Evolutionary conservation across 2,888 invertebrate genomes (phyloP), one percentile per base, ranked within the genome.

Genomic region (Opisthograptis luteolata): DNA sequence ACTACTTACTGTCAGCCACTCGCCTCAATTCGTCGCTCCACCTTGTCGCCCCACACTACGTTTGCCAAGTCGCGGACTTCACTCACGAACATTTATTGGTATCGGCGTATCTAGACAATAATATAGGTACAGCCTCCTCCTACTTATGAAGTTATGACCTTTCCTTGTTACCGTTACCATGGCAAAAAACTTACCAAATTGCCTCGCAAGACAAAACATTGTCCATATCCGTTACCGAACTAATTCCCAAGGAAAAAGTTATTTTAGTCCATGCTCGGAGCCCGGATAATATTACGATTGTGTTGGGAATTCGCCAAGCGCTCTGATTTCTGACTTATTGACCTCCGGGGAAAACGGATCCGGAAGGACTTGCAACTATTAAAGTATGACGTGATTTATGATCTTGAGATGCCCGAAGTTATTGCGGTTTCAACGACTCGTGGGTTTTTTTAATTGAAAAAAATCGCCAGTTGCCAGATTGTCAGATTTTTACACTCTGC

Each of bases 271-370:
- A n/a, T n/a, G n/a, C n/a, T n/a, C n/a, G 44, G 61, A 42, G 32
- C 28, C 44, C 60, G 67, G 67, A 74, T 76, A 66, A 72, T 78
- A 68, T 82, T 80, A 83, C 76, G 80, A 84, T 85, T 81, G 87
- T 79, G 80, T 84, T 87, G 87, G 88, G 87, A 87, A 87, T 86
- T 70, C 60, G 83, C 86, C 84, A 86, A 82, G 73, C 73, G 78
- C 64, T 68, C 66, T 60, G 62, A 74, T 72, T 59, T 55, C 64
- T 77, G 80, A 85, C 81, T 87, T 84, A 84, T 87, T 76, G 76
- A 82, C 79, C 87, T 85, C 88, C 64, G 59, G 87, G 86, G 88
- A 86, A 37, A 50, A 54, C 53, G 40, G 36, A 37, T 61, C 62
- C 64, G 65, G 64, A 67, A 66, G 58, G 64, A 64, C 63, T 71